Evolutionary conservation across 2,888 invertebrate species (phyloP).

Genomic region (Rhamphomyia laevipes): DNA sequence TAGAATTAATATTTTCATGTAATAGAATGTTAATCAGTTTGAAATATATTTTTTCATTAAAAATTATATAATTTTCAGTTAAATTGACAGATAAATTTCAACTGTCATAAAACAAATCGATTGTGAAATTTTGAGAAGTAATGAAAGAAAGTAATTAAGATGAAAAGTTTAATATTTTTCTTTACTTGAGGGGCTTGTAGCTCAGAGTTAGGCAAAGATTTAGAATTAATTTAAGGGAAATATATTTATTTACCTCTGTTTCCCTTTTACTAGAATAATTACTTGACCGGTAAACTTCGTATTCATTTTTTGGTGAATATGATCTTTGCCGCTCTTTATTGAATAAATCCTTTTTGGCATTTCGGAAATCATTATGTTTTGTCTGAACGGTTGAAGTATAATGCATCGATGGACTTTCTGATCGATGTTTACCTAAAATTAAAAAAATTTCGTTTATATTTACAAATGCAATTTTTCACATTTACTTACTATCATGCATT

Average conservation of each 20-base stretch:
- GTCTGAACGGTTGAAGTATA: conserved; percentile 31
- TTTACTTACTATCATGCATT: conserved; percentile 40
- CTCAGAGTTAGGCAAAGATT: too few species aligned
- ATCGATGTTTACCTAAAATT: conserved; percentile 26
- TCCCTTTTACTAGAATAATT: conserved; percentile 31
- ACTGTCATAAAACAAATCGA: too few species aligned
- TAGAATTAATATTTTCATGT: too few species aligned
- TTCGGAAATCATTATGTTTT: conserved; percentile 33
- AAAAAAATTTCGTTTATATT: not conserved
- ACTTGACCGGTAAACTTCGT: conserved; percentile 31
- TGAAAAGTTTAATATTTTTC: too few species aligned
- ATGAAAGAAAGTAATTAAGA: too few species aligned
- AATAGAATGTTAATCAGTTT: too few species aligned
- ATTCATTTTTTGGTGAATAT: conserved; percentile 31
- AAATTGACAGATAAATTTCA: too few species aligned
- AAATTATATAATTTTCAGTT: too few species aligned
- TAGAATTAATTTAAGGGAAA: conserved; percentile 2
- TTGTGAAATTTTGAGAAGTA: too few species aligned
- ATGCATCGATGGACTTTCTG: conserved; percentile 38
- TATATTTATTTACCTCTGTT: conserved; percentile 29
- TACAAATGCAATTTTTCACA: not conserved
- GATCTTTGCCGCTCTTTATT: conserved; percentile 27
- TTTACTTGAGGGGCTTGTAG: too few species aligned
- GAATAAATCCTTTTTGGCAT: conserved; percentile 20
- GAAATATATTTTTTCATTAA: too few species aligned